Conservation (phyloP, 2,113 vertebrate species). For the Etia nguti region DNA sequence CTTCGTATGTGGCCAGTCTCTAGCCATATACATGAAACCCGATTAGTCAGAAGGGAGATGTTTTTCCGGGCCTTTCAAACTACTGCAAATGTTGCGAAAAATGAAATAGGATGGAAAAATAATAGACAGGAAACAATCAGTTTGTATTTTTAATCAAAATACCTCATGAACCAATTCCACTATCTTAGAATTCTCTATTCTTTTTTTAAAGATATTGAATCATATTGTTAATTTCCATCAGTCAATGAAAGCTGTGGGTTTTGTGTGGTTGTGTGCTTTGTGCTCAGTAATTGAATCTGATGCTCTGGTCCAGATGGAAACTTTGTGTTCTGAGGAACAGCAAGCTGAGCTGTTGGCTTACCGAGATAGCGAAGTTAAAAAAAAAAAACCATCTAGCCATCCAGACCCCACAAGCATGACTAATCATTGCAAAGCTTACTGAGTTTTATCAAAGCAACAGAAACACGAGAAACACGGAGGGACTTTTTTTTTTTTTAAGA, state of each 20-base stretch:
- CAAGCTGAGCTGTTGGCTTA: conserved; percentile 29
- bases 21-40: background rate
- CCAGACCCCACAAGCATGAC: conserved; percentile 7
- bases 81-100: background rate
- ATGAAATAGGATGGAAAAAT: background rate
- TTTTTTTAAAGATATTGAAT: background rate
- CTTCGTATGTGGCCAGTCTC: background rate
- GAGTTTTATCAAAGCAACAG: conserved; percentile 26
- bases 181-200: background rate
- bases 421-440: conserved; percentile 10
- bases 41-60: background rate
- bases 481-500: background rate
- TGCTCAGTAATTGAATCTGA: conserved; percentile 53
- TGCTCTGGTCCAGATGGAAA: conserved; percentile 37
- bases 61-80: background rate
- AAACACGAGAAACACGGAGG: conserved; percentile 1
- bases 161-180: background rate
- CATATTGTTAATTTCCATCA: conserved; percentile 35
- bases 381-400: background rate
- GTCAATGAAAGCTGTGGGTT: conserved; percentile 24
- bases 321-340: conserved; percentile 32
- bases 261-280: background rate
- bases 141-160: conserved; percentile 39
- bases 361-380: background rate
- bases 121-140: background rate